A percentile compares a stretch with the other conserved stretches of the same genome.
These are phyloP conservation scores for Callimorpha dominula DNA, from an alignment of 2,888 invertebrate species.

Conservation along the genomic window DNA sequence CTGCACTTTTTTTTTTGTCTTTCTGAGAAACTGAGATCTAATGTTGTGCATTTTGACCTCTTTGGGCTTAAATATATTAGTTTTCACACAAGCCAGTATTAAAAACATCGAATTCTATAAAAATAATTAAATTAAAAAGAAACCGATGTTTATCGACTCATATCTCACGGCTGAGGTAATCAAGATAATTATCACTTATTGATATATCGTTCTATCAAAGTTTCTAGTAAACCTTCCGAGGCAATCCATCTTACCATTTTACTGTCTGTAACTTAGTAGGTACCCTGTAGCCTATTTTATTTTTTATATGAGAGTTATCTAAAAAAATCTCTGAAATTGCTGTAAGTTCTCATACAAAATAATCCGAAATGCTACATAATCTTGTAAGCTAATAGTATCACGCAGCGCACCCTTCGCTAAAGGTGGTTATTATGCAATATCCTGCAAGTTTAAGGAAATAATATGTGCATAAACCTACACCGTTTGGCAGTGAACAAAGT, in stretches of 20 bases:
- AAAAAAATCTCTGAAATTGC: not conserved
- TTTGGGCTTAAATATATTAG: too few species aligned
- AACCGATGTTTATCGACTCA: too few species aligned
- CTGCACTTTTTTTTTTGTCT: too few species aligned
- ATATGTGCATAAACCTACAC: not conserved
- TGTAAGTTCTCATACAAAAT: too few species aligned
- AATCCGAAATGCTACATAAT: not conserved
- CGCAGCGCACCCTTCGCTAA: conserved; percentile 1
- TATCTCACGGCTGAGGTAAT: too few species aligned
- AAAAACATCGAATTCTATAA: too few species aligned
- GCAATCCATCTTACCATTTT: not conserved
- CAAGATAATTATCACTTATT: not conserved
- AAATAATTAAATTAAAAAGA: too few species aligned
- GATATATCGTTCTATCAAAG: not conserved
- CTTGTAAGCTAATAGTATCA: not conserved
- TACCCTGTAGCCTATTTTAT: too few species aligned
- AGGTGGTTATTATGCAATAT: conserved; percentile 8
- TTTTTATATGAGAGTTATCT: not conserved
- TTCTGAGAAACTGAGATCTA: too few species aligned
- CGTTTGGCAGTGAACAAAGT: not conserved
- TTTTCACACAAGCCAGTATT: too few species aligned
- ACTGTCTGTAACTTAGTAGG: not conserved
- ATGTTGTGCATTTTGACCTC: too few species aligned
- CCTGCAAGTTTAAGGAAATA: not conserved
- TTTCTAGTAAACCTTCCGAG: not conserved